Evolutionary conservation across 2,888 invertebrate genomes (phyloP), one percentile per base, ranked within the genome.

Genomic region (Ectemnius continuus): DNA sequence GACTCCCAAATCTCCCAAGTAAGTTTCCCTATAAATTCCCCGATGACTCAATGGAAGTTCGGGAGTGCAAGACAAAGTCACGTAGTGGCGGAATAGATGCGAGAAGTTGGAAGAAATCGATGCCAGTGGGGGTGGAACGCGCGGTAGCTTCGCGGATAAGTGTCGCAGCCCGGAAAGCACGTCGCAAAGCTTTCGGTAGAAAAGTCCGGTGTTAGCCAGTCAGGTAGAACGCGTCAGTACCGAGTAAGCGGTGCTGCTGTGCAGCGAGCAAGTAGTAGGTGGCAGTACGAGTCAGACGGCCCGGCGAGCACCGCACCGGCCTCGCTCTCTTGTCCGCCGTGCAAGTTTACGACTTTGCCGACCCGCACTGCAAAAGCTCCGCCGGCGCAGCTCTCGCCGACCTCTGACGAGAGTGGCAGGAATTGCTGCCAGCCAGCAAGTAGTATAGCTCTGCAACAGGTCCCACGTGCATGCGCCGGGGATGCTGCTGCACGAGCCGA

Each of bases 161-260:
- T 61, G 46, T 46, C 13, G 56, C 28, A 46, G n/a, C 46, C 18
- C 4, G 36, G 20, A 46, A 18, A 62, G 16, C 46, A 61, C 1
- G 70, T 57, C 46, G 63, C 56, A 36, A 14, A 14, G 18, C 8
- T 66, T 64, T 47, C 48, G 26, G 70, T 66, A 26, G 70, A 18
- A 58, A 67, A 58, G 52, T 14, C 8, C 16, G 16, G 14, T 52
- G 5, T 13, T 52, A 52, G 52, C n/a, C 52, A 52, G 52, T 72
- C 59, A 75, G 85, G 89, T 86, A 90, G 90, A 80, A 82, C 85
- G 85, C 88, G 81, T 85, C 84, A 76, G 80, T 89, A 89, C 87
- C 90, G 87, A 79, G 86, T 72, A 86, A 80, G 86, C 77, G 81
- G 61, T 61, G 36, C 45, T 61, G 36, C 45, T 69, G 74, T 48